Evolutionary conservation across 2,888 invertebrate genomes (phyloP), one percentile per base, ranked within the genome.

Genomic region (Neria commutata): DNA sequence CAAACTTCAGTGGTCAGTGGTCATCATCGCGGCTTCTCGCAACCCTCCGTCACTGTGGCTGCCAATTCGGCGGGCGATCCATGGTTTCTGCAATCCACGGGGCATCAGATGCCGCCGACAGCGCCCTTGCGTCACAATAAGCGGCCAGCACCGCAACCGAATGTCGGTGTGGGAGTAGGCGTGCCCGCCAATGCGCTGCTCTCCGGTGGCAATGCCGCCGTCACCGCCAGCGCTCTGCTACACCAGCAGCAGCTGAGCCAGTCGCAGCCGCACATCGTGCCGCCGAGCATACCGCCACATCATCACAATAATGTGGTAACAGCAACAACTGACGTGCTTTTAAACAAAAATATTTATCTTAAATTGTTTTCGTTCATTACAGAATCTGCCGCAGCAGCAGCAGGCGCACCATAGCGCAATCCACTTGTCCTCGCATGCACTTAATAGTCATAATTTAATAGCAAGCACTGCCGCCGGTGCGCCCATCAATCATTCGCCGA

Each of bases 71-170:
- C 79, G 34, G 79, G 80, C 58, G 81, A 82, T 79, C 82, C 82
- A 81, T 82, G 83, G 83, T 82, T 80, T 74, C 72, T 82, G 63
- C 82, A 82, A 68, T 76, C 80, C 54, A 80, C 80, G 59, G 80
- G 82, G 67, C 83, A 83, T 73, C 83, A 83, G 70, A 82, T 82
- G 79, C 82, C 83, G 62, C 83, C 83, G 61, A 83, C 83, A 61
- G 83, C 83, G 8, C 83, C 83, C 26, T 68, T 81, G 48, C 75
- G 83, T 60, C 83, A 83, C 69, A 83, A 83, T 74, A 82, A 83
- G 70, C 76, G 83, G 47, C 82, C 82, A 61, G 82, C 82, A 50
- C 81, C 83, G n/a, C 81, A 81, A 66, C 81, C 82, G 45, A 70
- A 68, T 54, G 55, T 68, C 16, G 67, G 66, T 2, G 66, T 65